Percentiles rank a stretch among this genome's conserved stretches.
Conservation (phyloP, 2,888 invertebrate genomes). For the Argyra leucocephala region DNA sequence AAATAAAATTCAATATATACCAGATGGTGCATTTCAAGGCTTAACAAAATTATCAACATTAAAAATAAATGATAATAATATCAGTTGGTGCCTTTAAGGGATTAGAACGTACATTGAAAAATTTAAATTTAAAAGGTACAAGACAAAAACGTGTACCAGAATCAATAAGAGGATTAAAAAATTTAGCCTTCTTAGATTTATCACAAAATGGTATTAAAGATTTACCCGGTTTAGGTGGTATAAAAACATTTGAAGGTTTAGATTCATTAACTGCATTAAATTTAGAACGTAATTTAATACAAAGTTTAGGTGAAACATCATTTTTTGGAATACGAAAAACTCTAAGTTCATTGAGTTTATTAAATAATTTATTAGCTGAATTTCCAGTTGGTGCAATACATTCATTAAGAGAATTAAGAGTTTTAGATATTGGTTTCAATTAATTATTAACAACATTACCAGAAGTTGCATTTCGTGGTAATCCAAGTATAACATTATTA, state of each 20-base stretch:
- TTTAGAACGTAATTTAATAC: constrained; percentile 78
- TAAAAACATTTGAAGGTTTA: constrained; percentile 63
- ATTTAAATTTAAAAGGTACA: constrained; percentile 81
- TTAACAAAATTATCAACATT: constrained; percentile 66
- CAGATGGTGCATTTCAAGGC: constrained; percentile 65
- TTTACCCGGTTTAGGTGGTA: constrained; percentile 61
- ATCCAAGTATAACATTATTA: constrained; percentile 73
- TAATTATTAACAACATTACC: constrained; percentile 74
- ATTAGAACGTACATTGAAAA: constrained; percentile 71
- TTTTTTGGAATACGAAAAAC: constrained; percentile 72
- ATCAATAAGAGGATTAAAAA: constrained; percentile 64
- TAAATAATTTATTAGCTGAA: constrained; percentile 80
- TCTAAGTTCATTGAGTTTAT: constrained; percentile 74
- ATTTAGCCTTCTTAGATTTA: constrained; percentile 77
- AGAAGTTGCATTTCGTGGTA: constrained; percentile 65
- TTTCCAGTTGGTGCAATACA: constrained; percentile 76
- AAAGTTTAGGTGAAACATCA: constrained; percentile 62
- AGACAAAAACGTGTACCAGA: constrained; percentile 69
- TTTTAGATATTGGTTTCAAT: constrained; percentile 87
- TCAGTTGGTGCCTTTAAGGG: constrained; percentile 63
- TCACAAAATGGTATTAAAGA: constrained; percentile 80
- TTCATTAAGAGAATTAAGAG: constrained; percentile 68
- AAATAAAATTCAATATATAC: constrained; percentile 63
- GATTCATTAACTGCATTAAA: constrained; percentile 70
- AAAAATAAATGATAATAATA: constrained; percentile 82